phyloP scores from a whole-genome alignment of 53 echinoderm and acorn worm species.

The Holothuria leucospilota region DNA sequence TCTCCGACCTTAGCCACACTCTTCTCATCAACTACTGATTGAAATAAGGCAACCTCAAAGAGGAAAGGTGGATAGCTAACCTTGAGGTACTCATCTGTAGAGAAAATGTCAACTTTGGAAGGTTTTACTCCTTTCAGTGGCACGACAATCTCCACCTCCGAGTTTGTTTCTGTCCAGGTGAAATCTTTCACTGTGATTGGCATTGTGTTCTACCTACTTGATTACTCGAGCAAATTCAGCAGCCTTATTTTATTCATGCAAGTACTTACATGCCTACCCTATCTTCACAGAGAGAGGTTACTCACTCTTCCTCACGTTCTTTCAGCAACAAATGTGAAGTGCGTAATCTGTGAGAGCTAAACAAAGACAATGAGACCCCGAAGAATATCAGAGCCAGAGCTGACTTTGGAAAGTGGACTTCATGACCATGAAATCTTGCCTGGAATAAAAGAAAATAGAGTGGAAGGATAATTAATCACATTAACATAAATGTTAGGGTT shows the following conservation, averaged over 20 bases:
- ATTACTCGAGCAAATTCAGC: background rate
- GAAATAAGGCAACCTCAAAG: constrained; percentile 84
- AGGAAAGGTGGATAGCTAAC: constrained; percentile 85
- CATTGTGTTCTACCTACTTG: constrained; percentile 48
- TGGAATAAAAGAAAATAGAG: background rate
- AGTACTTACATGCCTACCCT: background rate
- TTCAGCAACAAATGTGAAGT: constrained; percentile 10
- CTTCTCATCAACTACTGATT: constrained; percentile 83
- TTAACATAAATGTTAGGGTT: too few species aligned
- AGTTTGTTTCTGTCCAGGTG: constrained; percentile 89
- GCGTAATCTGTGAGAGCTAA: constrained; percentile 24
- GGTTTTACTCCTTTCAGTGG: constrained; percentile 96
- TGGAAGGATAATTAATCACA: too few species aligned
- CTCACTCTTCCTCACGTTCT: constrained; percentile 9
- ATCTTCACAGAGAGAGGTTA: too few species aligned
- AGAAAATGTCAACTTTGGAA: constrained; percentile 94
- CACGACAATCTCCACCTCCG: constrained; percentile 80
- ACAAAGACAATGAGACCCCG: constrained; percentile 35
- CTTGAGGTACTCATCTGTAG: constrained; percentile 95
- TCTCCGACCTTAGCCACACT: constrained; percentile 86
- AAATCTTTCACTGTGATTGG: constrained; percentile 93
- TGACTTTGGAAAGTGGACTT: constrained; percentile 18
- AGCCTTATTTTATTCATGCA: background rate
- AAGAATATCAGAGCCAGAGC: constrained; percentile 21
- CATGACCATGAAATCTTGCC: constrained; percentile 24